These are phyloP conservation scores for Dasypus novemcinctus DNA, from an alignment of 2,113 vertebrate genomes.

Conservation along the genomic window DNA sequence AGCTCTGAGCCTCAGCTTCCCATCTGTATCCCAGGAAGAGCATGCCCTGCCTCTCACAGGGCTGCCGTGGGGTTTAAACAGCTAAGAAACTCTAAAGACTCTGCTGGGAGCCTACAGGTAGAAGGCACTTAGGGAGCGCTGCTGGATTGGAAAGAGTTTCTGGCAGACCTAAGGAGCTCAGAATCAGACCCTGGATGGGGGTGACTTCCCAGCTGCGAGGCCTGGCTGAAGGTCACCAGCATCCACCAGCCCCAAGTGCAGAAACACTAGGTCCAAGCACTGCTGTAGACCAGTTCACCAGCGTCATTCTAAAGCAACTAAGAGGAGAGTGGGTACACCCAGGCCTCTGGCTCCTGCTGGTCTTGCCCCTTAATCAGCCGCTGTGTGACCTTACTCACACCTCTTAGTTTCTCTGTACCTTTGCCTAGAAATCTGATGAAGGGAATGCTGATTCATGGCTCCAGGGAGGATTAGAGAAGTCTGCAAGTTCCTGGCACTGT, in stretches of 20 bases:
- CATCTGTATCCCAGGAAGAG: neutral
- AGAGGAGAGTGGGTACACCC: neutral
- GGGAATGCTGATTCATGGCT: neutral
- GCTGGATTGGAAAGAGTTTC: neutral
- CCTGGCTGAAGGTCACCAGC: too few species aligned
- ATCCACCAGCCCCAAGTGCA: neutral
- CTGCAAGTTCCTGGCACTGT: neutral
- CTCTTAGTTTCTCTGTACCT: neutral
- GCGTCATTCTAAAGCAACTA: neutral
- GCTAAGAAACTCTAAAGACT: neutral
- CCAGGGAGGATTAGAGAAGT: neutral
- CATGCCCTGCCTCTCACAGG: neutral
- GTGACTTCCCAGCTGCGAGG: neutral
- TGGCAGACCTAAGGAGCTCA: neutral
- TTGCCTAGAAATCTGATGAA: neutral
- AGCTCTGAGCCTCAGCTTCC: neutral
- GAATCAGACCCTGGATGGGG: neutral
- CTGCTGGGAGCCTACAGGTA: neutral
- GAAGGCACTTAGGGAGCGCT: neutral
- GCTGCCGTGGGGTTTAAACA: neutral
- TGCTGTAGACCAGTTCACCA: too few species aligned
- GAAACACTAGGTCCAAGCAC: rapidly evolving
- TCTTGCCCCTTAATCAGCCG: neutral
- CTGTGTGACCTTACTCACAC: neutral
- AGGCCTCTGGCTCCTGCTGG: neutral